These are phyloP conservation scores for Rostratula benghalensis DNA, from an alignment of 2,113 vertebrate species.

Conservation along the genomic window DNA sequence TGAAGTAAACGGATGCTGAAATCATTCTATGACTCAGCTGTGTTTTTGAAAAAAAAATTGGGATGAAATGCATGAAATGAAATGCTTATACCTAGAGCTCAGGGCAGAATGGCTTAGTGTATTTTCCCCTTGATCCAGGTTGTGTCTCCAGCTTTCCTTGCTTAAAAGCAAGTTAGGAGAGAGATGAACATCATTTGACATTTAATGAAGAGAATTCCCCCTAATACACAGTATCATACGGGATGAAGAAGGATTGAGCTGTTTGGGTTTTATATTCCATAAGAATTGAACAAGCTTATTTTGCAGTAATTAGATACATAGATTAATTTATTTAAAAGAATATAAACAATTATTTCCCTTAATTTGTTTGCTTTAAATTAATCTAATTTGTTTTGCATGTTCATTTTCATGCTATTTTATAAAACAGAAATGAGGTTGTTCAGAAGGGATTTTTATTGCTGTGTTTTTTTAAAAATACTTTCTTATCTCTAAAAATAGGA, in stretches of 20 bases:
- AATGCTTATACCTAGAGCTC: background rate
- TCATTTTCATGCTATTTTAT: background rate
- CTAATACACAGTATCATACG: background rate
- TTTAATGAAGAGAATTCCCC: background rate
- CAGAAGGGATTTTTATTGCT: conserved; percentile 5
- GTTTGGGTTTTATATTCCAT: background rate
- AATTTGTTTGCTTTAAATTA: background rate
- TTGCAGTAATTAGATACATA: conserved; percentile 11
- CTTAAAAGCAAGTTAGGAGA: background rate
- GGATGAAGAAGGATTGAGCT: background rate
- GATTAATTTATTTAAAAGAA: conserved; percentile 18
- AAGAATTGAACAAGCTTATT: background rate
- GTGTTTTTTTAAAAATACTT: background rate
- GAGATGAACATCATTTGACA: background rate
- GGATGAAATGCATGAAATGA: background rate
- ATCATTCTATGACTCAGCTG: background rate
- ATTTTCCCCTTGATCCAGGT: background rate
- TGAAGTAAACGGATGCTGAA: background rate
- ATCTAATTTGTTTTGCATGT: background rate
- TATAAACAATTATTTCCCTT: background rate
- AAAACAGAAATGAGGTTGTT: conserved; percentile 18
- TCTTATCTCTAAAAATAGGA: conserved; percentile 10
- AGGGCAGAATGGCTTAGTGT: background rate
- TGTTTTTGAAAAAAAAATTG: background rate
- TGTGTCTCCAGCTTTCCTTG: background rate